Base-by-base conservation (phyloP, 2,888 invertebrate species). In the Minunthozetes semirufus region DNA sequence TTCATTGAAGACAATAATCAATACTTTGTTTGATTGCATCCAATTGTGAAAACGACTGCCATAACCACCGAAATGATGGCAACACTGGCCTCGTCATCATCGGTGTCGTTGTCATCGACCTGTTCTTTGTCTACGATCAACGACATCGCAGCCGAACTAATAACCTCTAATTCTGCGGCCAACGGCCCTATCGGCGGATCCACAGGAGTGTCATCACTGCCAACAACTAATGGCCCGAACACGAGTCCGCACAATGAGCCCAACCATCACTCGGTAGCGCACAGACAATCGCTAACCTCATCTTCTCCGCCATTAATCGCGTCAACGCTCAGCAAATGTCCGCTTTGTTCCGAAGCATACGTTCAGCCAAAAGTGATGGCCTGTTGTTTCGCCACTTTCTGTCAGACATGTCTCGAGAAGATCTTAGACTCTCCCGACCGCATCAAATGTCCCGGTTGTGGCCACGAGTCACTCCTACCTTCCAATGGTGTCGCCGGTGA, bases 341-440 rank as follows among this genome's bases (percentile, higher is more conserved):
- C 87, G 75, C 86, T 90, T 82, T 91, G 91, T 86, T 88, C 88
- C 83, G 91, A 92, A 82, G 88, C 88, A 72, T 89, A 88, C 82
- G 86, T 87, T 80, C 88, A 89, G 81, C 89, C 90, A 27, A 89
- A 90, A 85, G 88, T 90, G 80, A 86, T 91, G 80, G 87, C 89
- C 82, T 92, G 91, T 77, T 78, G 78, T 86, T 89, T 89, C 82
- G 93, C 93, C 85, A 90, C 90, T 19, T 90, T 92, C 84, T 93
- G 93, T 86, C 89, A 89, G 82, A 86, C 86, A 80, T 93, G 93
- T 84, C 85, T 92, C 81, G 92, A 92, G 83, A 88, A 89, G 81
- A 87, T 87, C 80, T 87, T 87, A 81, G 87, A 87, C 42, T 86
- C 87, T 79, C 86, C 87, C 25, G 89, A 90, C 81, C 90, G 89